Conservation (phyloP, 1,140 invertebrate genomes). For the Ctenoplectra terminalis region DNA sequence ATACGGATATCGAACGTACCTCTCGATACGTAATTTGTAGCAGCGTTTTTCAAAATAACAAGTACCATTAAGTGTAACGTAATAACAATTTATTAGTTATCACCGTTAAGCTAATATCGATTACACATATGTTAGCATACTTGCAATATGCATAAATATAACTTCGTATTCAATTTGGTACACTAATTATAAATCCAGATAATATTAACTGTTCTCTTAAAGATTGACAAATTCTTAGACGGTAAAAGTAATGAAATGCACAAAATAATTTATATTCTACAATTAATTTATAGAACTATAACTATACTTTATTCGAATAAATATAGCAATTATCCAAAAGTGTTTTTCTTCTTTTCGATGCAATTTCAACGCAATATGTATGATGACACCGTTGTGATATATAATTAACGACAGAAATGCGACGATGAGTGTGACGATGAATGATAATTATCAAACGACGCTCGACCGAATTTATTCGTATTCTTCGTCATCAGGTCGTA, state of each 20-base stretch:
- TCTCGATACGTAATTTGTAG: background rate
- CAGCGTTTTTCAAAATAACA: background rate
- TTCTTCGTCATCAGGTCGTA: conserved; percentile 80
- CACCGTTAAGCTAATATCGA: conserved; percentile 34
- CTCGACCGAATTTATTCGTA: conserved; percentile 73
- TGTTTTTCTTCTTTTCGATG: background rate
- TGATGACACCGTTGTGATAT: conserved; percentile 7
- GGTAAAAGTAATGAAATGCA: background rate
- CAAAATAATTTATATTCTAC: conserved; percentile 22
- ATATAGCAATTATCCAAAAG: background rate
- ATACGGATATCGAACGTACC: too few relatives aligned
- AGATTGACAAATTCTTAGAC: background rate
- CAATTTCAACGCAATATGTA: conserved; percentile 17
- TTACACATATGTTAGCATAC: conserved; percentile 28
- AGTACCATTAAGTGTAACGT: conserved; percentile 30
- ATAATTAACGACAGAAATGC: conserved; percentile 24
- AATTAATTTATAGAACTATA: conserved; percentile 35
- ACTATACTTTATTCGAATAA: conserved; percentile 42
- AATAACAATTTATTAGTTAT: conserved; percentile 58
- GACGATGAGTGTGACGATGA: conserved; percentile 38
- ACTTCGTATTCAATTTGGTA: background rate
- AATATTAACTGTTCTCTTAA: background rate
- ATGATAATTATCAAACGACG: conserved; percentile 34
- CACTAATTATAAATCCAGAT: background rate
- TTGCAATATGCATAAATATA: conserved; percentile 13